These are phyloP conservation scores for Aphidius colemani DNA, from an alignment of 2,888 invertebrate genomes.

Conservation along the genomic window DNA sequence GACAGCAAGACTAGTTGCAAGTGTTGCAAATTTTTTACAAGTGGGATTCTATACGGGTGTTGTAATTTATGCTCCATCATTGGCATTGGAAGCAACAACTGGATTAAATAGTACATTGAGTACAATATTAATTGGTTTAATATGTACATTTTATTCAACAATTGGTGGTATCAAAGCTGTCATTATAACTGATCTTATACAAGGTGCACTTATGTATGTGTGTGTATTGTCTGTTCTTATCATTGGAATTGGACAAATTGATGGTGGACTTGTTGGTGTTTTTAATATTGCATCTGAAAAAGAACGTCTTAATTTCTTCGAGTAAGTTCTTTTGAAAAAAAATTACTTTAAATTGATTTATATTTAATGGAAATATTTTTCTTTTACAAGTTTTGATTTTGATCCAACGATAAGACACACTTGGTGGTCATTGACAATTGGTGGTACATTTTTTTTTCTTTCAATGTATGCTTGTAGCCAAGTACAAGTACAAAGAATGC, in stretches of 20 bases:
- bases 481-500: constrained; percentile 77
- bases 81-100: constrained; percentile 66
- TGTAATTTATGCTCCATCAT: constrained; percentile 69
- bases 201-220: constrained; percentile 82
- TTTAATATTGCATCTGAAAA: constrained; percentile 72
- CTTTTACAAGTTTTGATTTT: constrained; percentile 67
- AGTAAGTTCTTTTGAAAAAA: constrained; percentile 61
- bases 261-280: constrained; percentile 73
- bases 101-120: constrained; percentile 60
- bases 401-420: constrained; percentile 83
- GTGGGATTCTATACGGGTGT: constrained; percentile 66
- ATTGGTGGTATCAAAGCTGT: constrained; percentile 93
- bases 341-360: too few species aligned
- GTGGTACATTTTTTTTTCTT: constrained; percentile 75
- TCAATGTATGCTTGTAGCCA: constrained; percentile 86
- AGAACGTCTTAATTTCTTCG: constrained; percentile 71
- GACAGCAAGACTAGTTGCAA: constrained; percentile 63
- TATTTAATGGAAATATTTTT: not conserved
- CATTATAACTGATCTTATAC: constrained; percentile 83
- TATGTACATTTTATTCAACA: constrained; percentile 85
- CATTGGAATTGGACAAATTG: constrained; percentile 68
- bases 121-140: constrained; percentile 64
- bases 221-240: constrained; percentile 79
- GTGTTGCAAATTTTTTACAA: constrained; percentile 65
- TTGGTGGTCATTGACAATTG: constrained; percentile 78